Conservation (phyloP, 2,888 invertebrate species). For the Smittia aterrima region DNA sequence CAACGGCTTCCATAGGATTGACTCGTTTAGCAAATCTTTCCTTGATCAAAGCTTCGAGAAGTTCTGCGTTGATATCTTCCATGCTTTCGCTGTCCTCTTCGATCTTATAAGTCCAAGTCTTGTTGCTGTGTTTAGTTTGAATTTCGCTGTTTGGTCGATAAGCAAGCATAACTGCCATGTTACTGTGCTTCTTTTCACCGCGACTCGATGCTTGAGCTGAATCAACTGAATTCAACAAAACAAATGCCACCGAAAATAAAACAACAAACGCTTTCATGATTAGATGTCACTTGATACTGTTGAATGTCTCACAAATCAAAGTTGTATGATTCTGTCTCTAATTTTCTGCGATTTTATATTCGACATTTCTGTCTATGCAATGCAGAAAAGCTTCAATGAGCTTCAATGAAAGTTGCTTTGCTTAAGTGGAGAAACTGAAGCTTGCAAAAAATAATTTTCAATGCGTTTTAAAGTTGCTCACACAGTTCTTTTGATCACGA, state of each 20-base stretch:
- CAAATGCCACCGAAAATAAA: background rate
- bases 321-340: background rate
- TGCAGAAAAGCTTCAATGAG: background rate
- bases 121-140: conserved; percentile 9
- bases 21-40: background rate
- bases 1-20: background rate
- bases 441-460: too few relatives aligned
- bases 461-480: too few relatives aligned
- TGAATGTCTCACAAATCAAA: background rate
- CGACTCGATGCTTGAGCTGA: background rate
- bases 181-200: background rate
- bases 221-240: background rate
- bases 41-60: conserved; percentile 14
- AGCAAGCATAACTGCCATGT: conserved; percentile 32
- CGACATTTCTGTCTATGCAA: background rate
- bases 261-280: background rate
- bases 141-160: conserved; percentile 32
- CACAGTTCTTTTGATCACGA: too few relatives aligned
- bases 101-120: conserved; percentile 27
- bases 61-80: background rate
- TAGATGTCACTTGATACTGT: background rate
- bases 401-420: background rate
- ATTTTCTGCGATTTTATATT: background rate
- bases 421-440: too few relatives aligned
- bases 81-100: background rate